Evolutionary conservation across 2,888 invertebrate genomes (phyloP).

Genomic region (Mycalesis mineus): DNA sequence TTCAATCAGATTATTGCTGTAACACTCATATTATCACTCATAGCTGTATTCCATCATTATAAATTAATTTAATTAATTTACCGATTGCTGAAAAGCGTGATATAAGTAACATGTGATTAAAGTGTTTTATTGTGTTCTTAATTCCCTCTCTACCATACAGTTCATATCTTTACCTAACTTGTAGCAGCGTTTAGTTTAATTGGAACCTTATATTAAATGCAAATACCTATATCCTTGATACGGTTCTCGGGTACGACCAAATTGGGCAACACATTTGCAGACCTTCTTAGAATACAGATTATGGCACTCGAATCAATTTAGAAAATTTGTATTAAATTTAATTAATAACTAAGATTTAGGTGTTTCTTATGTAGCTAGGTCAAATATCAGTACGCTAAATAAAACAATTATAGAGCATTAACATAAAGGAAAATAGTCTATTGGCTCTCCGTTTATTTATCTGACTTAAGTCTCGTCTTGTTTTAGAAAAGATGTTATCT

Average conservation of each 20-base stretch:
- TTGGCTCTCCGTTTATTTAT: not conserved
- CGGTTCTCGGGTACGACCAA: not conserved
- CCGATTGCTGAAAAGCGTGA: not conserved
- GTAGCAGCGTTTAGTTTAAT: slow-evolving; percentile 2
- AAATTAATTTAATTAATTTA: no score
- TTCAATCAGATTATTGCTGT: no score
- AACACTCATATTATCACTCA: no score
- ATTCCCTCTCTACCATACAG: not conserved
- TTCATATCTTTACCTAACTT: not conserved
- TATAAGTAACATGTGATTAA: no score
- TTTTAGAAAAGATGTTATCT: not conserved
- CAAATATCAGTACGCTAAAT: no score
- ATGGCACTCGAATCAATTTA: slow-evolving; percentile 16
- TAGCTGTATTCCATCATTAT: no score
- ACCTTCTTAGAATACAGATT: slow-evolving; percentile 24
- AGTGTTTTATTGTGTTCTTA: no score
- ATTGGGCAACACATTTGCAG: slow-evolving; percentile 10
- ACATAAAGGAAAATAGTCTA: not conserved
- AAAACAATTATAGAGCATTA: not conserved
- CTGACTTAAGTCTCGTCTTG: not conserved
- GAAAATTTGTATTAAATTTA: not conserved
- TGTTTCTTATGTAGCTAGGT: no score
- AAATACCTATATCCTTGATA: slow-evolving; percentile 7
- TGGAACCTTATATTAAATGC: slow-evolving; percentile 7
- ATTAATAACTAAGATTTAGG: no score